Conservation (phyloP, 2,797 vertebrate species). For the Tinamus major region DNA sequence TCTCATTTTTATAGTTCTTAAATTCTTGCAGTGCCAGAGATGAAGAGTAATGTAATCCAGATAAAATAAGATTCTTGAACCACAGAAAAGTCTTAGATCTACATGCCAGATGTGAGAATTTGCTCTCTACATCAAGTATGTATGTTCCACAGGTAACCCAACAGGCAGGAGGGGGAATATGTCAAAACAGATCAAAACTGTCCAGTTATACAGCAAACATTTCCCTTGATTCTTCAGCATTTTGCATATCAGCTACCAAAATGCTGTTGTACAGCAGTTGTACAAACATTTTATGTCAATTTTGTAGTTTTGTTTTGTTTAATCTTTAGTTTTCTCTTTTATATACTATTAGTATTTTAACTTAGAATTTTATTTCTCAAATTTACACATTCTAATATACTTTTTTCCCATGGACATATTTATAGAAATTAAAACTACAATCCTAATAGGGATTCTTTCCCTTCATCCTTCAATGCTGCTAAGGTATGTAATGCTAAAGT, state of each 20-base stretch:
- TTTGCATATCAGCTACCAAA: neutral
- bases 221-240: neutral
- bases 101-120: constrained; percentile 19
- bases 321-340: neutral
- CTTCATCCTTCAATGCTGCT: neutral
- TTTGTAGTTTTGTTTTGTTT: neutral
- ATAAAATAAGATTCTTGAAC: constrained; percentile 39
- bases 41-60: constrained; percentile 33
- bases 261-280: neutral
- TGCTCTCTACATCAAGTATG: constrained; percentile 3
- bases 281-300: neutral
- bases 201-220: neutral
- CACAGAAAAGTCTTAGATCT: constrained; percentile 17
- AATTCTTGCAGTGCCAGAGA: constrained; percentile 33
- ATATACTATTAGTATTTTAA: neutral
- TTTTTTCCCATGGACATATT: neutral
- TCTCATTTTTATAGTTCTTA: constrained; percentile 47
- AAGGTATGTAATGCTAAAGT: neutral
- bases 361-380: neutral
- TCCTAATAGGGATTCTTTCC: neutral
- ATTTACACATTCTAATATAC: neutral
- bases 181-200: constrained; percentile 17
- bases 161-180: neutral
- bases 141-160: neutral
- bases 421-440: neutral